phyloP scores from a whole-genome alignment of 2,113 vertebrate genomes.

The Perognathus longimembris region DNA sequence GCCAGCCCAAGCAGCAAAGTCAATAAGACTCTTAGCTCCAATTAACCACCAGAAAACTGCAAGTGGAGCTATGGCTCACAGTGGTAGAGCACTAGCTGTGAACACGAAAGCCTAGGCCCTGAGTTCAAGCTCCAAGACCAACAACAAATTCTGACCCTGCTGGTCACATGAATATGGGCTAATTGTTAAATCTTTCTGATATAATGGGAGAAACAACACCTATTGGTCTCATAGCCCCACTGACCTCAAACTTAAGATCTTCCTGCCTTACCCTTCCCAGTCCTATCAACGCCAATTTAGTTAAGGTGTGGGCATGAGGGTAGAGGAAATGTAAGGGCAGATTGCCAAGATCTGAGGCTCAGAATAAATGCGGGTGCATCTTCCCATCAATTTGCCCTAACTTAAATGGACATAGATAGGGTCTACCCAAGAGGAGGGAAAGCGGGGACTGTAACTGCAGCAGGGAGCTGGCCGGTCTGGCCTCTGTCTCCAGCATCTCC shows the following conservation, averaged over 20 bases:
- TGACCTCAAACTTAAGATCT: neutral
- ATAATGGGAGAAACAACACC: neutral
- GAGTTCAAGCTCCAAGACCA: too few relatives aligned
- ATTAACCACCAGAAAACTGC: too few relatives aligned
- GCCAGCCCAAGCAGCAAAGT: too few relatives aligned
- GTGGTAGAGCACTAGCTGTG: too few relatives aligned
- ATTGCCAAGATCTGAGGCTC: neutral
- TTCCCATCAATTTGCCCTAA: neutral
- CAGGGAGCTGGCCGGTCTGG: neutral
- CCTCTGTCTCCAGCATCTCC: slow-evolving; percentile 54
- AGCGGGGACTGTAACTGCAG: too few relatives aligned
- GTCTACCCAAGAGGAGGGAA: neutral
- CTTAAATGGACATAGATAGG: neutral
- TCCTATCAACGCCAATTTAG: neutral
- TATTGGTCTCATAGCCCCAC: neutral
- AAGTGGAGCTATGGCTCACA: too few relatives aligned
- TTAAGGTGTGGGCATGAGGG: neutral
- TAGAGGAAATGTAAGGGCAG: neutral
- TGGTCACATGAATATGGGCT: slow-evolving; percentile 12
- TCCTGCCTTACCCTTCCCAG: too few relatives aligned
- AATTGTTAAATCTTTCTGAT: slow-evolving; percentile 8
- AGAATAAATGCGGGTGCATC: neutral
- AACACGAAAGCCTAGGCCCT: too few relatives aligned
- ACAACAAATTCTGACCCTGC: neutral
- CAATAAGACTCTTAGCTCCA: too few relatives aligned